These are phyloP conservation scores for Anoplophora glabripennis DNA, from an alignment of 1,140 invertebrate species.

Conservation along the genomic window DNA sequence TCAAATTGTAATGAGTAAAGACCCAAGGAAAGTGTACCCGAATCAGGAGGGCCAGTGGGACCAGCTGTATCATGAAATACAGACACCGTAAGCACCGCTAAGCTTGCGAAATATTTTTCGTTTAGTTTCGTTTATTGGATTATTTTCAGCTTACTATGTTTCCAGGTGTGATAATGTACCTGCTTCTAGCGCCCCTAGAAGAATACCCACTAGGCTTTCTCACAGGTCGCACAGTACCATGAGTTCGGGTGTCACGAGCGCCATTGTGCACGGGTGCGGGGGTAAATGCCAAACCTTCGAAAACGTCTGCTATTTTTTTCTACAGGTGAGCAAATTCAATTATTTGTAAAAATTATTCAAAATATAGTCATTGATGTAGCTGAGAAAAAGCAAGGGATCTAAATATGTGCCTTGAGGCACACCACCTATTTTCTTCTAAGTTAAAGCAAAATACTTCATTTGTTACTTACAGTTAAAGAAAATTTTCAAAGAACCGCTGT, in stretches of 20 bases:
- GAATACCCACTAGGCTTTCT: conserved; percentile 32
- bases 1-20: conserved; percentile 17
- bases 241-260: conserved; percentile 40
- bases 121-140: not conserved
- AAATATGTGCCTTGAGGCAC: too few relatives aligned
- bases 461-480: not conserved
- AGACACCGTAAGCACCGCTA: conserved; percentile 26
- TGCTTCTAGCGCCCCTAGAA: conserved; percentile 13
- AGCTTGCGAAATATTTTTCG: not conserved
- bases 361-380: too few relatives aligned
- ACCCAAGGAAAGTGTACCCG: conserved; percentile 34
- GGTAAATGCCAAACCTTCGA: conserved; percentile 63
- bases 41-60: conserved; percentile 26
- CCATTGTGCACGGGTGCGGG: conserved; percentile 59
- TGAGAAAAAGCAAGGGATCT: too few relatives aligned
- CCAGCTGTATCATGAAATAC: conserved; percentile 37
- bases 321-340: conserved; percentile 51
- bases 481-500: conserved; percentile 1
- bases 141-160: conserved; percentile 4
- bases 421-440: not conserved
- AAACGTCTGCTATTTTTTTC: conserved; percentile 64
- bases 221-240: conserved; percentile 42
- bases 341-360: not conserved
- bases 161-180: conserved; percentile 31
- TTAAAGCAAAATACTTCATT: not conserved